Evolutionary conservation across 2,113 vertebrate species (phyloP).

Genomic region (Apodemus sylvaticus): DNA sequence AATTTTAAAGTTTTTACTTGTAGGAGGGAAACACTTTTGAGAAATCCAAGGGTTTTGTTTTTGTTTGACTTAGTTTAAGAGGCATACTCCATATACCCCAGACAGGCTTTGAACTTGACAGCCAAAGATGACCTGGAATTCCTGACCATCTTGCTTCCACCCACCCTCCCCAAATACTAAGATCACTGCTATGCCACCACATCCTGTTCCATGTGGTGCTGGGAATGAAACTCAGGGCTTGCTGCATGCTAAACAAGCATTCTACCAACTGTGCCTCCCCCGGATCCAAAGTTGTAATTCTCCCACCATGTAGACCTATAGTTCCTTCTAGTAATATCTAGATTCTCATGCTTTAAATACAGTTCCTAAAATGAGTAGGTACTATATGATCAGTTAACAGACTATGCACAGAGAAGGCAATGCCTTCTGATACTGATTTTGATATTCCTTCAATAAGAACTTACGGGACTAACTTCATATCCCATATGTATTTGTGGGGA

Average conservation of each 20-base stretch:
- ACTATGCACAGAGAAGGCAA: neutral
- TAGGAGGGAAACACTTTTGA: slow-evolving; percentile 1
- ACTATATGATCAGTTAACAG: neutral
- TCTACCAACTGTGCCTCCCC: neutral
- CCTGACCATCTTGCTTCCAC: neutral
- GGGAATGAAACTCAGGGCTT: neutral
- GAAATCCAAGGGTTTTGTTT: neutral
- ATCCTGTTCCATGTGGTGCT: neutral
- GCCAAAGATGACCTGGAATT: neutral
- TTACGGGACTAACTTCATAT: slow-evolving; percentile 30
- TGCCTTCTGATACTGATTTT: slow-evolving; percentile 28
- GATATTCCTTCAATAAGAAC: slow-evolving; percentile 14
- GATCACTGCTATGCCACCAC: no score
- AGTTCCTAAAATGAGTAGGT: slow-evolving; percentile 16
- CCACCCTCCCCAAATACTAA: neutral
- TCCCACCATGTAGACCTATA: neutral
- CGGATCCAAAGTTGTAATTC: neutral
- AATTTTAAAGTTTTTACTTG: slow-evolving; percentile 17
- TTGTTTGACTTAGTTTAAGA: neutral
- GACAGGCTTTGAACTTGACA: neutral
- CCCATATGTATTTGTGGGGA: neutral
- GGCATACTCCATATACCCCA: neutral
- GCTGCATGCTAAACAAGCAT: neutral
- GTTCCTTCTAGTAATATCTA: slow-evolving; percentile 3
- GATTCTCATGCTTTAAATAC: neutral